These are phyloP conservation scores for Periplaneta americana DNA, from an alignment of 1,140 invertebrate species.

Conservation along the genomic window DNA sequence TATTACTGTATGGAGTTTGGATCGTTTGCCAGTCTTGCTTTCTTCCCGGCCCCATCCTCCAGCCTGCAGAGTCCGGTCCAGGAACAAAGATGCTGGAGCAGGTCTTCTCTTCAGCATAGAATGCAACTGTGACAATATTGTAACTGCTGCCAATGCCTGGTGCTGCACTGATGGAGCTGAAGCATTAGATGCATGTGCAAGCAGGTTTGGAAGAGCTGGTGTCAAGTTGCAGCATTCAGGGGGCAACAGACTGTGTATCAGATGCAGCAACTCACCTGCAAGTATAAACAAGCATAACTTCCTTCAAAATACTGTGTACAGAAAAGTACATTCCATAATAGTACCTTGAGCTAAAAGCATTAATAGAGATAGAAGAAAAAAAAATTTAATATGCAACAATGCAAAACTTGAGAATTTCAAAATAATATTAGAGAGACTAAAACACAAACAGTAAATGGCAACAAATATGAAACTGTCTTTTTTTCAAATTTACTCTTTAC, in stretches of 20 bases:
- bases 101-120: slow-evolving; percentile 69
- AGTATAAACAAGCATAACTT: background rate
- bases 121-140: slow-evolving; percentile 70
- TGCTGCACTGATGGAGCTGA: slow-evolving; percentile 40
- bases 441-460: too few relatives aligned
- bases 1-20: background rate
- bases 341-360: too few relatives aligned
- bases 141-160: slow-evolving; percentile 74
- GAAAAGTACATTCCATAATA: too few relatives aligned
- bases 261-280: slow-evolving; percentile 71
- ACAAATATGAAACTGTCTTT: too few relatives aligned
- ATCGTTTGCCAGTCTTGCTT: background rate
- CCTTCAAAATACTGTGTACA: too few relatives aligned
- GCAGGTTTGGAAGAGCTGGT: slow-evolving; percentile 72
- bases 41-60: slow-evolving; percentile 3
- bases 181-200: slow-evolving; percentile 70
- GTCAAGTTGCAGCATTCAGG: slow-evolving; percentile 76
- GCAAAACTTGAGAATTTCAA: too few relatives aligned
- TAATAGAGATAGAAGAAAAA: too few relatives aligned
- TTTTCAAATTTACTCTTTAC: too few relatives aligned
- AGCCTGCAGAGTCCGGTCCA: slow-evolving; percentile 54
- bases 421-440: too few relatives aligned
- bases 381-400: too few relatives aligned
- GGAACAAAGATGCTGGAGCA: slow-evolving; percentile 71
- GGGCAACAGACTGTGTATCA: slow-evolving; percentile 78